phyloP scores from a whole-genome alignment of 1,140 invertebrate genomes.

The Brachionus sp. region DNA sequence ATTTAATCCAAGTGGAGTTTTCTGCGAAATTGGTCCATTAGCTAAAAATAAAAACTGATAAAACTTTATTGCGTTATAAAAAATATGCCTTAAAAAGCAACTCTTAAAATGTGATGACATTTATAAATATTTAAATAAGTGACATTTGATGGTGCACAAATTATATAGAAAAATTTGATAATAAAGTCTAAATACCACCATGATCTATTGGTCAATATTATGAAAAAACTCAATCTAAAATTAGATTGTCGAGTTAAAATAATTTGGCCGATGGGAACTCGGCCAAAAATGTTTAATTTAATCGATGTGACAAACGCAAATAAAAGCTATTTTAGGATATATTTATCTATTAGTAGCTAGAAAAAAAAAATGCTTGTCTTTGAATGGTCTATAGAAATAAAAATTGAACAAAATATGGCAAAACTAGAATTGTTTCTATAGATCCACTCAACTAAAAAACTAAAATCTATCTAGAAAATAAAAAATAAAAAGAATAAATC shows the following conservation, averaged over 20 bases:
- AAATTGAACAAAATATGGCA: neutral
- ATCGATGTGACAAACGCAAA: constrained; percentile 31
- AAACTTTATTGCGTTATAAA: neutral
- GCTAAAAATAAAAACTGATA: neutral
- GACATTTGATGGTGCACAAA: neutral
- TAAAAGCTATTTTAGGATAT: neutral
- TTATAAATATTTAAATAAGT: neutral
- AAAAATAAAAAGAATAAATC: neutral
- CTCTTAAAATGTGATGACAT: neutral
- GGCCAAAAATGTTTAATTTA: constrained; percentile 23
- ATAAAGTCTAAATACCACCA: neutral
- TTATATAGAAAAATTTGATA: neutral
- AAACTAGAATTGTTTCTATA: neutral
- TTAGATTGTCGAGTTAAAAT: neutral
- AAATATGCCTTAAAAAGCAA: neutral
- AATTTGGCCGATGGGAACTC: neutral
- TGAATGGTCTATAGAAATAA: neutral
- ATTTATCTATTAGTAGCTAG: neutral
- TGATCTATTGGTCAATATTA: neutral
- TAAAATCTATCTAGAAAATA: neutral
- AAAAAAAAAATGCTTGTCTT: constrained; percentile 23
- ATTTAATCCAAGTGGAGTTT: neutral
- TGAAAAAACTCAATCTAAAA: neutral
- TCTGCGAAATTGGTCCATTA: neutral
- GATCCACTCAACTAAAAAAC: neutral